Percentiles rank a stretch among this genome's conserved stretches.
Conservation (phyloP, 2,113 vertebrate genomes). For the Pterocles gutturalis region DNA sequence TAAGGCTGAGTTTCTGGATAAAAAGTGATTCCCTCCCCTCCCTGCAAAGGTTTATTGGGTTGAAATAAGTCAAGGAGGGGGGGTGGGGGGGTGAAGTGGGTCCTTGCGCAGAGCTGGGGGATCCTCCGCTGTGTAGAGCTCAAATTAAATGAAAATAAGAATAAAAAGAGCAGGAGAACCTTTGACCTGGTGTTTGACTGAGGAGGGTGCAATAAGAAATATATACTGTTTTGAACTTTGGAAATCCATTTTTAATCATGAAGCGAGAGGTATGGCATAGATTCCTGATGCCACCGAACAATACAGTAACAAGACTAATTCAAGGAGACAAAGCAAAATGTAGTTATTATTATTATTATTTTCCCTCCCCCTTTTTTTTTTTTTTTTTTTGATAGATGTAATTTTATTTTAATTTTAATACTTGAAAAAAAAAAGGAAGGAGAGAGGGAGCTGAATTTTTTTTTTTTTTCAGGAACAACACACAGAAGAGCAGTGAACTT, state of each 20-base stretch:
- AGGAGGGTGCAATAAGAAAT: slow-evolving; percentile 40
- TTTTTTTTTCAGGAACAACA: neutral
- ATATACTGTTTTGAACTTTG: slow-evolving; percentile 43
- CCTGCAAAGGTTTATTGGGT: neutral
- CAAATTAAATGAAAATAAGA: neutral
- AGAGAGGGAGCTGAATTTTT: neutral
- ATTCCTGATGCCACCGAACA: slow-evolving; percentile 18
- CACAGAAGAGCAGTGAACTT: slow-evolving; percentile 27
- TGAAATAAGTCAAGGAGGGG: neutral
- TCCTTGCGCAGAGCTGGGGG: neutral
- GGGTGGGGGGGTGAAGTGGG: neutral
- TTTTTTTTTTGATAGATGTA: too few species aligned
- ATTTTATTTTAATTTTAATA: neutral
- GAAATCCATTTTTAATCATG: slow-evolving; percentile 59
- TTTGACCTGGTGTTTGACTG: neutral
- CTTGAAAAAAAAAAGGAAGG: too few species aligned
- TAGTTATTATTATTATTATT: neutral
- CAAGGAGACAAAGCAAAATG: slow-evolving; percentile 55
- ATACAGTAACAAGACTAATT: slow-evolving; percentile 28
- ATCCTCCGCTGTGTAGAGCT: neutral
- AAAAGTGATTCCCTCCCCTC: neutral
- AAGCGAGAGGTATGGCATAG: slow-evolving; percentile 28
- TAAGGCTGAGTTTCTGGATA: neutral
- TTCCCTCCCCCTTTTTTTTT: fast-evolving
- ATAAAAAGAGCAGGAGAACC: neutral